Conservation (phyloP, 2,888 invertebrate species). For the Dastarcus helophoroides region DNA sequence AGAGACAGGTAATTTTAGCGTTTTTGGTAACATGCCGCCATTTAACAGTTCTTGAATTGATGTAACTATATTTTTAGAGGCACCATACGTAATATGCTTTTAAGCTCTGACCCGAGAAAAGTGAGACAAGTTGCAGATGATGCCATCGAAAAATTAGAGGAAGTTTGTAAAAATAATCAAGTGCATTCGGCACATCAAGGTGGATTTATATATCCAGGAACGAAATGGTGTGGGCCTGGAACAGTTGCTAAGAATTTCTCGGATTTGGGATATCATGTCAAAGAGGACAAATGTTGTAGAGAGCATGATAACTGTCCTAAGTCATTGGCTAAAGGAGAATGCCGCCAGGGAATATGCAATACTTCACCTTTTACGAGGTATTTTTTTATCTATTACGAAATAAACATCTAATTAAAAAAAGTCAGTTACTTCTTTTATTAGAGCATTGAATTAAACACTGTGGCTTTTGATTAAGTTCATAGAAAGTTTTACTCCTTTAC, state of each 20-base stretch:
- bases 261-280: slow-evolving; percentile 50
- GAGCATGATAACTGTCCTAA: slow-evolving; percentile 62
- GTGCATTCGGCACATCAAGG: slow-evolving; percentile 27
- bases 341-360: slow-evolving; percentile 56
- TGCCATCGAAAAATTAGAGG: slow-evolving; percentile 45
- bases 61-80: slow-evolving; percentile 33
- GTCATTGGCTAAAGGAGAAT: slow-evolving; percentile 47
- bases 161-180: slow-evolving; percentile 39
- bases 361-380: slow-evolving; percentile 51
- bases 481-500: no score
- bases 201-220: slow-evolving; percentile 55
- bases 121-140: slow-evolving; percentile 51
- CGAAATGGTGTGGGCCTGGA: slow-evolving; percentile 70
- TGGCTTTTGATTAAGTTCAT: no score
- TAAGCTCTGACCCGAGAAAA: slow-evolving; percentile 43
- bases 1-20: slow-evolving; percentile 40
- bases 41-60: no score
- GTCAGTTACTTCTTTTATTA: neutral
- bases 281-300: slow-evolving; percentile 61
- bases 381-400: no score
- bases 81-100: slow-evolving; percentile 47
- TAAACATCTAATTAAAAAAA: slow-evolving; percentile 4
- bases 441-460: no score
- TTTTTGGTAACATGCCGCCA: no score
- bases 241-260: slow-evolving; percentile 45